Percentiles rank a stretch among this genome's conserved stretches.
Conservation (phyloP, 1,140 invertebrate species). For the Rhagoletis pomonella region DNA sequence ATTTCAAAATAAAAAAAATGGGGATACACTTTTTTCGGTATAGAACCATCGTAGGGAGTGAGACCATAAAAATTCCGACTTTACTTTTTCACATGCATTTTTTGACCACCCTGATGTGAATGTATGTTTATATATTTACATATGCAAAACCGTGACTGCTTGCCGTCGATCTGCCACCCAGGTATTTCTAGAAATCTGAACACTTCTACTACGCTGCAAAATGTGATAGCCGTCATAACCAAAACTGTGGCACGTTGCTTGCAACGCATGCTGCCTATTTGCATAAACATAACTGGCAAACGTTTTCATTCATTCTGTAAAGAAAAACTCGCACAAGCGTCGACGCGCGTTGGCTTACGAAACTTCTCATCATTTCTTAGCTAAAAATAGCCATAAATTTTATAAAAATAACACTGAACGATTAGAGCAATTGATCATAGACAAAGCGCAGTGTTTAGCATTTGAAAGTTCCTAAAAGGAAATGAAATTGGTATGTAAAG, state of each 20-base stretch:
- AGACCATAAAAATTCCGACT: too few relatives aligned
- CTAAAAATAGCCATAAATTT: constrained; percentile 1
- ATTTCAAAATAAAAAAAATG: too few relatives aligned
- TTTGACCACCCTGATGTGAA: too few relatives aligned
- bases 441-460: too few relatives aligned
- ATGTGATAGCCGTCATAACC: constrained; percentile 22
- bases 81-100: too few relatives aligned
- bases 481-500: too few relatives aligned
- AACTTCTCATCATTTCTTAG: background rate
- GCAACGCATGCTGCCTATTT: constrained; percentile 1
- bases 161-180: background rate
- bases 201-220: background rate
- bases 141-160: background rate
- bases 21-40: too few relatives aligned
- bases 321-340: background rate
- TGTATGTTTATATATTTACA: too few relatives aligned
- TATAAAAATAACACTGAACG: background rate
- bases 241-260: constrained; percentile 19
- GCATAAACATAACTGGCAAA: background rate
- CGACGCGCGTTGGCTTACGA: background rate
- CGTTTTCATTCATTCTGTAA: background rate
- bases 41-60: too few relatives aligned
- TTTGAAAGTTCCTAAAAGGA: too few relatives aligned
- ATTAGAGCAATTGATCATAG: background rate
- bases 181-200: too few relatives aligned